Conservation (phyloP, 2,888 invertebrate genomes). For the Graphium colonna region DNA sequence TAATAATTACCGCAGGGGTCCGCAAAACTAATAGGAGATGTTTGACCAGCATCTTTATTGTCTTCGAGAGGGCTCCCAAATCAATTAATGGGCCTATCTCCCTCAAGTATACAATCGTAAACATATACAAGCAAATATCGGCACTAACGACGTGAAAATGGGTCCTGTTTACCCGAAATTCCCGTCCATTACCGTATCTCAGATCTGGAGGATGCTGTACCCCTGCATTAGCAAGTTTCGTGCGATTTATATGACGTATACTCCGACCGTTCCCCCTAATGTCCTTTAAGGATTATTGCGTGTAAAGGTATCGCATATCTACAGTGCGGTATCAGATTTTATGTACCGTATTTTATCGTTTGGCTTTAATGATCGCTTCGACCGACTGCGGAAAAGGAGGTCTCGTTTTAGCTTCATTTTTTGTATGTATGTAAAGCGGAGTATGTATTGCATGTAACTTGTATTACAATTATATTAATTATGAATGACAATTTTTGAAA, state of each 20-base stretch:
- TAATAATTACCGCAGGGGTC: not conserved
- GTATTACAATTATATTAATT: too few species aligned
- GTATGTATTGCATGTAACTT: too few species aligned
- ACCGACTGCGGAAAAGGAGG: too few species aligned
- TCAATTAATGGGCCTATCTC: conserved; percentile 15
- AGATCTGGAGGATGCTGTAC: conserved; percentile 3
- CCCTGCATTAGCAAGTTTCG: conserved; percentile 4
- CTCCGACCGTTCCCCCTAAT: not conserved
- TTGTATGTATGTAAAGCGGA: too few species aligned
- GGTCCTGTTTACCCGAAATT: not conserved
- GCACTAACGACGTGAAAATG: conserved; percentile 3
- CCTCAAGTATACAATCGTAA: conserved; percentile 3
- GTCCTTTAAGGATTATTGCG: not conserved
- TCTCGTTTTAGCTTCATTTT: too few species aligned
- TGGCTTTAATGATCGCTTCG: too few species aligned
- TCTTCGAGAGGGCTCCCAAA: not conserved
- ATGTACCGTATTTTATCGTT: not conserved
- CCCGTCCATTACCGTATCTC: conserved; percentile 17
- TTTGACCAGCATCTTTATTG: not conserved
- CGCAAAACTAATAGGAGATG: not conserved
- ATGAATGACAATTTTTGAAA: too few species aligned
- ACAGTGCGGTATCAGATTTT: not conserved
- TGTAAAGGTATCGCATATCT: not conserved
- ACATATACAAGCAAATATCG: not conserved
- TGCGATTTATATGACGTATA: not conserved